These are phyloP conservation scores for Drosophila demipolita DNA, from an alignment of 2,888 invertebrate species.

Conservation along the genomic window DNA sequence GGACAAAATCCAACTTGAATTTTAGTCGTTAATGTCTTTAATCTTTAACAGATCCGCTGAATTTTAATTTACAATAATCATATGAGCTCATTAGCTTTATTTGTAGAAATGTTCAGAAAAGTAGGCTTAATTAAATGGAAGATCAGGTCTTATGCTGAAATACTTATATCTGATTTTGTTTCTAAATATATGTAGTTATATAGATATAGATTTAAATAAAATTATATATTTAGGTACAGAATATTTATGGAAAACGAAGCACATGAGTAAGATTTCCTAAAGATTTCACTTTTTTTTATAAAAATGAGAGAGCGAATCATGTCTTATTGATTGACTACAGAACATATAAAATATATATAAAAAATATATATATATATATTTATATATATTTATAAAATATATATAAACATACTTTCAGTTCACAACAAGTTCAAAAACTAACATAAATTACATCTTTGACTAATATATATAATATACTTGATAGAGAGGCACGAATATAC, in stretches of 20 bases:
- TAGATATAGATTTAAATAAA: neutral
- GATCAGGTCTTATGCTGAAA: no score
- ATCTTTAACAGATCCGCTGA: conserved; percentile 35
- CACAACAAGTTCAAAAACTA: neutral
- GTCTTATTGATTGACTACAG: no score
- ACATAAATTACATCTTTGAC: neutral
- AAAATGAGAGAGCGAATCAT: no score
- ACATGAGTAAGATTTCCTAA: no score
- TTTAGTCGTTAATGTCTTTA: conserved; percentile 29
- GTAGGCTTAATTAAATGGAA: neutral
- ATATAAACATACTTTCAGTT: neutral
- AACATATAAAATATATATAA: no score
- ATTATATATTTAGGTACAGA: neutral
- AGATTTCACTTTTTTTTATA: no score
- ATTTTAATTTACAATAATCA: conserved; percentile 19
- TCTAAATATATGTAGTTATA: neutral
- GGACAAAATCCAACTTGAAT: neutral
- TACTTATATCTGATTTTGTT: neutral
- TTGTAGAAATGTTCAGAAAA: neutral
- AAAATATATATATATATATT: neutral
- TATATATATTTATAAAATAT: neutral
- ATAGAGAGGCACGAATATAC: neutral
- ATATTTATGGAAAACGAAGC: no score
- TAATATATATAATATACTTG: neutral
- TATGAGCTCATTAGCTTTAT: conserved; percentile 9